These are phyloP conservation scores for Pachydiplax longipennis DNA, from an alignment of 2,888 invertebrate genomes.

Conservation along the genomic window DNA sequence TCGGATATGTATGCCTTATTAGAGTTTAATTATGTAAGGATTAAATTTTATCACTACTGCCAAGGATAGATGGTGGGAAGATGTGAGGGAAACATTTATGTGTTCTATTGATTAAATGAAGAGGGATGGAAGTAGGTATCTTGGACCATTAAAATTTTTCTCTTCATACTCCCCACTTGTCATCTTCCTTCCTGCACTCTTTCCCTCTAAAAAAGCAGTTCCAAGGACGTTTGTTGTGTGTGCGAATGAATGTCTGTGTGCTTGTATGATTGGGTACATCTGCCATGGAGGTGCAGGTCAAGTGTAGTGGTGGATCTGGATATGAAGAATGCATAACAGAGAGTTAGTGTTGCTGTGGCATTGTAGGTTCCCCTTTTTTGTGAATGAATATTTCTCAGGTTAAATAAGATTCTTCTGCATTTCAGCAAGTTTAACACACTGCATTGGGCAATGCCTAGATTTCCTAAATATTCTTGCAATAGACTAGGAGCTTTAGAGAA, in stretches of 20 bases:
- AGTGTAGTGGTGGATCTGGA: conserved; percentile 41
- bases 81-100: conserved; percentile 39
- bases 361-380: conserved; percentile 44
- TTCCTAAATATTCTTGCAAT: conserved; percentile 45
- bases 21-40: conserved; percentile 40
- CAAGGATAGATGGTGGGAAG: conserved; percentile 42
- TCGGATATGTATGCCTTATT: conserved; percentile 45
- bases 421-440: conserved; percentile 43
- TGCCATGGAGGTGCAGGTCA: conserved; percentile 34
- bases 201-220: conserved; percentile 36
- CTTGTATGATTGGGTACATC: neutral
- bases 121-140: conserved; percentile 36
- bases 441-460: conserved; percentile 44
- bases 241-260: conserved; percentile 8
- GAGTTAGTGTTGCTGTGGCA: conserved; percentile 41
- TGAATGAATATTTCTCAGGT: conserved; percentile 44
- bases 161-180: conserved; percentile 43
- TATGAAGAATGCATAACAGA: conserved; percentile 20
- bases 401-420: conserved; percentile 44
- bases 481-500: conserved; percentile 43
- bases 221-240: conserved; percentile 25
- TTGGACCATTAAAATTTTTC: conserved; percentile 44
- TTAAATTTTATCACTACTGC: conserved; percentile 40
- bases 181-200: conserved; percentile 39
- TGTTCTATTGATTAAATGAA: conserved; percentile 35